Base-by-base conservation (phyloP, 2,113 vertebrate species). In the Coracopsis vasa region DNA sequence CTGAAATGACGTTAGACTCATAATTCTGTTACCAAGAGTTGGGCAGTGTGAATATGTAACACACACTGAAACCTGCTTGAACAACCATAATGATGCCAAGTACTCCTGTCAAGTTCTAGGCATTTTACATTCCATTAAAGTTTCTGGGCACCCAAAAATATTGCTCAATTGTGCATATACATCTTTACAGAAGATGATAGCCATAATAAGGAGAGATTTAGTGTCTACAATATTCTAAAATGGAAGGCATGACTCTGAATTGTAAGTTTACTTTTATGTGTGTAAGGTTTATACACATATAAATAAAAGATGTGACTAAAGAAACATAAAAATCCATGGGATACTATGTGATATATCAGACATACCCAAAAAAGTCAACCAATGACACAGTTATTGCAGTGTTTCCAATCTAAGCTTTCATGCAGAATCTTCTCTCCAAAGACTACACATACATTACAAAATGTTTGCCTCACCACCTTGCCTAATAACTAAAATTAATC, bases 401-500 rank as follows among this genome's bases (percentile, higher is more conserved):
- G 42, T 70, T 94, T 84, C 42, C 33, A 81, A 41, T 51, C 10
- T 51, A 91, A 85, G 35, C 7, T 91, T 75, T 88, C 73, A 80
- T 33, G 19, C 42, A 64, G 58, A 95, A 90, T 81, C 37, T 83
- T 17, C 16, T 88, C 78, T 79, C 86, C 17, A 73, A 77, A 87
- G 86, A 81, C 64, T 54, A 16, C 7, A 65, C 35, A 33, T 50
- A 51, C 8, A 91, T 94, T 80, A 75, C n/a, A 39, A 67, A 89
- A 78, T 41, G 48, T 70, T 92, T 94, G 51, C 67, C 84, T 95
- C 73, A 65, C 51, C 45, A 48, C 20, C 25, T 60, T 80, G 10
- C 66, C 48, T 94, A 88, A 88, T 92, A 96, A 84, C 65, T 48
- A 70, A 91, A 96, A 77, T 33, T 67, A 96, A 91, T 96, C 94